Evolutionary conservation across 2,797 vertebrate species (phyloP).

Genomic region (Helostoma temminkii): DNA sequence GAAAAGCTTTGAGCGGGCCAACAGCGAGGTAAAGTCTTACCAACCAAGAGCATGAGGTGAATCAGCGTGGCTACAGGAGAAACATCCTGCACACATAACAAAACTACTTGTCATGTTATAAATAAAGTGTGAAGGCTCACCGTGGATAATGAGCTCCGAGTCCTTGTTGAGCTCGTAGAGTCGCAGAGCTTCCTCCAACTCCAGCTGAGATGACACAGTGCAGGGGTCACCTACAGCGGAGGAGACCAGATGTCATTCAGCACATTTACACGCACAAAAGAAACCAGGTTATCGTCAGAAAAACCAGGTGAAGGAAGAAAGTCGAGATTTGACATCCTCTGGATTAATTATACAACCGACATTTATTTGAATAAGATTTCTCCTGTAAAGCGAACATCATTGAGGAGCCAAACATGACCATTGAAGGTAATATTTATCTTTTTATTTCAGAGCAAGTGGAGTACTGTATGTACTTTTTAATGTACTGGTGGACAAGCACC

Average conservation of each 20-base stretch:
- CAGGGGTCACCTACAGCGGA: slow-evolving; percentile 92
- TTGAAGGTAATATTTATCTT: background rate
- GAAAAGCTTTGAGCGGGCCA: background rate
- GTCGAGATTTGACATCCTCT: background rate
- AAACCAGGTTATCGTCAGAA: slow-evolving; percentile 11
- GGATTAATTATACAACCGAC: background rate
- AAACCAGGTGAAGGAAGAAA: background rate
- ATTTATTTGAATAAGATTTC: background rate
- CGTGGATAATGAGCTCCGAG: slow-evolving; percentile 97
- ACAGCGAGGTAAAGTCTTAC: background rate
- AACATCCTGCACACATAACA: background rate
- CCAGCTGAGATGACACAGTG: slow-evolving; percentile 98
- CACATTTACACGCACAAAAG: slow-evolving; percentile 11
- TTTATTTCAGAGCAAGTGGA: background rate
- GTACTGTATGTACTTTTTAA: no score
- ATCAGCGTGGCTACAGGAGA: background rate
- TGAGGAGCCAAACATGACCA: background rate
- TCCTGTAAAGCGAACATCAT: no score
- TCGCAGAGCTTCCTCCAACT: slow-evolving; percentile 96
- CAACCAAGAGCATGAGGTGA: no score
- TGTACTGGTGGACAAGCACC: no score
- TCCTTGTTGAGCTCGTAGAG: slow-evolving; percentile 99
- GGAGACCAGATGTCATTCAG: slow-evolving; percentile 36
- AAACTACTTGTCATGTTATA: background rate
- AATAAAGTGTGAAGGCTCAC: slow-evolving; percentile 76